phyloP scores from a whole-genome alignment of 37 sponge, comb jelly and placozoan genomes.

The Diacarnus erythraeanus region DNA sequence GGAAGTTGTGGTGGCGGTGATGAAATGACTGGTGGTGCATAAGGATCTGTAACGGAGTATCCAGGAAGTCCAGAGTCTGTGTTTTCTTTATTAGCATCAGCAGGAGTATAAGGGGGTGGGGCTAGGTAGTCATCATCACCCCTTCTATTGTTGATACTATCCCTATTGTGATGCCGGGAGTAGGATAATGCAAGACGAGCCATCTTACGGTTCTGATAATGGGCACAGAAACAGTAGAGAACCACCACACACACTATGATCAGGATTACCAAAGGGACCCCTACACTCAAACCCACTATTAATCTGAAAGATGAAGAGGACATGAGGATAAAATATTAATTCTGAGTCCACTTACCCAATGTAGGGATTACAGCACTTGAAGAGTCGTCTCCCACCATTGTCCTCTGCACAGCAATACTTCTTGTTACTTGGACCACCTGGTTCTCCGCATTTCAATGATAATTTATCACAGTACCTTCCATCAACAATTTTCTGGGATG shows the following conservation, averaged over 20 bases:
- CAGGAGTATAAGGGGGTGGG: constrained; percentile 50
- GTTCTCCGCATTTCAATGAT: constrained; percentile 26
- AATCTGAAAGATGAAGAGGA: constrained; percentile 15
- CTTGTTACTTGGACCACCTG: constrained; percentile 24
- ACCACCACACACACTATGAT: constrained; percentile 28
- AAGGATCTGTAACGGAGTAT: constrained; percentile 31
- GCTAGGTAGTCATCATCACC: not conserved
- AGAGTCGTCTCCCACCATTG: constrained; percentile 4
- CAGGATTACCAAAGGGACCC: constrained; percentile 37
- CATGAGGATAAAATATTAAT: not conserved
- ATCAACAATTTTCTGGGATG: constrained; percentile 34
- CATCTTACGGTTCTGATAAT: constrained; percentile 25
- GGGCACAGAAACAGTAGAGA: constrained; percentile 35
- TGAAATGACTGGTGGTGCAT: not conserved
- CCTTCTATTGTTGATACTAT: too few species aligned
- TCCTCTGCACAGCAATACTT: constrained; percentile 72
- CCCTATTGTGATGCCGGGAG: not conserved
- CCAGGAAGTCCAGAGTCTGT: constrained; percentile 41
- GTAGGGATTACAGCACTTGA: constrained; percentile 76
- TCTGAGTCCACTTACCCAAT: constrained; percentile 35
- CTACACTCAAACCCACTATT: constrained; percentile 53
- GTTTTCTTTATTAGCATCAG: not conserved
- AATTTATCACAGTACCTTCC: constrained; percentile 9
- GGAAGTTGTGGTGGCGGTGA: not conserved
- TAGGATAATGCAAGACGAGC: not conserved